Evolutionary conservation across 2,888 invertebrate genomes (phyloP).

Genomic region (Drosophila helvetica): DNA sequence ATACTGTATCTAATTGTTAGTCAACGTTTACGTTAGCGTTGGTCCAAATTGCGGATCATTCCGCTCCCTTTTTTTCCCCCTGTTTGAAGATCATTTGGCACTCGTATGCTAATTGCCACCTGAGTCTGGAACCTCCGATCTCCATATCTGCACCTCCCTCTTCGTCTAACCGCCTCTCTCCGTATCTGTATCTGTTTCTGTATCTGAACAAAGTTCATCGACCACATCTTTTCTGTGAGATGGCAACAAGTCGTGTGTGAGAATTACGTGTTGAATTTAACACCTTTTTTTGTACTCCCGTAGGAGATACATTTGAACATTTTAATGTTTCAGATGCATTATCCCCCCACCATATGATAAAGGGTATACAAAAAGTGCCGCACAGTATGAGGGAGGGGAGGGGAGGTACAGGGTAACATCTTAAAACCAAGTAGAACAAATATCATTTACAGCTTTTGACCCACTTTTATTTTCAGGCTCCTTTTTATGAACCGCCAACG

Average conservation of each 20-base stretch:
- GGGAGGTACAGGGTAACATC: slow-evolving; percentile 47
- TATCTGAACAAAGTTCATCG: slow-evolving; percentile 58
- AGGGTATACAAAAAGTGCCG: slow-evolving; percentile 10
- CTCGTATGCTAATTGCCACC: slow-evolving; percentile 62
- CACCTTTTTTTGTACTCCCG: slow-evolving; percentile 39
- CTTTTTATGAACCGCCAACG: slow-evolving; percentile 61
- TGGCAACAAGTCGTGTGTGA: slow-evolving; percentile 41
- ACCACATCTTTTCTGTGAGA: slow-evolving; percentile 49
- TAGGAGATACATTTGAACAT: slow-evolving; percentile 33
- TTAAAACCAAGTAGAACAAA: slow-evolving; percentile 77
- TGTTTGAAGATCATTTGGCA: slow-evolving; percentile 52
- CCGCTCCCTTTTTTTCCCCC: not conserved
- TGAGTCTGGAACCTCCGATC: slow-evolving; percentile 29
- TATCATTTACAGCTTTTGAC: slow-evolving; percentile 79
- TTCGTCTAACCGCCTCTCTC: not conserved
- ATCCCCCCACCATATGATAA: slow-evolving; percentile 6
- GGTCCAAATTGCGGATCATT: not conserved
- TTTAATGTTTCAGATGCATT: slow-evolving; percentile 53
- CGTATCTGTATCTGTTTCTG: slow-evolving; percentile 20
- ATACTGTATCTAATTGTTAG: not conserved
- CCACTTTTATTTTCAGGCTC: slow-evolving; percentile 71
- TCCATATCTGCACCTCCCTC: slow-evolving; percentile 8
- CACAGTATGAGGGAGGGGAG: not conserved
- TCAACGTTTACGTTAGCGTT: no score
- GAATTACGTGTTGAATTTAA: slow-evolving; percentile 50